Base-by-base conservation (phyloP, 2,888 invertebrate species). In the Neria commutata region DNA sequence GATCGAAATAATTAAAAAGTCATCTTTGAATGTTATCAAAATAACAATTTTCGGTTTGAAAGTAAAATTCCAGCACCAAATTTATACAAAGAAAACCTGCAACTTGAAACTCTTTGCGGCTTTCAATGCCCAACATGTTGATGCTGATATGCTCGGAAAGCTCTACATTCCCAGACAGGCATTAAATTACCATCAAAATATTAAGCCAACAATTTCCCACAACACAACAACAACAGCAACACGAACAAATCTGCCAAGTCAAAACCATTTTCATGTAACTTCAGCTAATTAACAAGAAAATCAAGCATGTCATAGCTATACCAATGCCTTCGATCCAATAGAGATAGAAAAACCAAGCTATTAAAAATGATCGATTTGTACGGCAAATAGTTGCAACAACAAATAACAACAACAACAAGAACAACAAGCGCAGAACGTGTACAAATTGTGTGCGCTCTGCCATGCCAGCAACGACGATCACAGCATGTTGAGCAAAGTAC, bases 321-420 rank as follows among this genome's bases (percentile, higher is more conserved):
- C n/a, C 2, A 46, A 46, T 34, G 47, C 50, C 48, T 56, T 49
- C 33, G 50, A 55, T 34, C 52, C 46, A 45, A 48, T 37, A 19
- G 58, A 55, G 61, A 34, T 58, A 62, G 19, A 29, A 53, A 62
- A 60, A 62, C 24, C 26, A 48, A 62, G 42, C 8, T 34, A 49
- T 23, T 45, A 50, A 52, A 72, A 72, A 69, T 57, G 57, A 61
- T 72, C 73, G 71, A 71, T 69, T 71, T 56, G 47, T 52, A n/a
- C 58, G 62, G 61, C 64, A 66, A 60, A 54, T 56, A 57, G 37
- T 42, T 33, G 54, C 34, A 54, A 54, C 56, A 42, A 52, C 53
- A 23, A 53, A n/a, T n/a, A n/a, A 54, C 57, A 57, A 42, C 47
- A 40, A 57, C 34, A 54, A 54, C 56, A 42, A 52, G 56, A 23